Base-by-base conservation (phyloP, 1,140 invertebrate species). In the Lineus longissimus region DNA sequence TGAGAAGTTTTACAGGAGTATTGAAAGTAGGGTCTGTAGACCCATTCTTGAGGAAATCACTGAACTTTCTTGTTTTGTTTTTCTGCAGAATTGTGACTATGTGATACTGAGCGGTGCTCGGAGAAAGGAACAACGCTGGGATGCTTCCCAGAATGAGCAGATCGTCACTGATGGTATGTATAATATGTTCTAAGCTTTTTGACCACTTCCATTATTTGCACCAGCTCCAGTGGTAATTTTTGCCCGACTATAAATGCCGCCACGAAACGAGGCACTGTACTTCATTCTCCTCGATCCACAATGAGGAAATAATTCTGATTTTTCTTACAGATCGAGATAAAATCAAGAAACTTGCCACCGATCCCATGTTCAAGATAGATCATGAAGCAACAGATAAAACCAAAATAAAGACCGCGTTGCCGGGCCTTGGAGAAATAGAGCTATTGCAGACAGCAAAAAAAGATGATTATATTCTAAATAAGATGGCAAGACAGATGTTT, bases 61-160 rank as follows among this genome's bases (percentile, higher is more conserved):
- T n/a, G n/a, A n/a, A n/a, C n/a, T n/a, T n/a, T n/a, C n/a, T n/a
- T n/a, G n/a, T n/a, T n/a, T 36, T 36, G 33, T 7, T 75, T 54
- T 67, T 66, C 83, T 85, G 63, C 76, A 95, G 91, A 98, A 99
- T 84, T 85, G 98, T 72, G 96, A 99, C 80, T 99, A 99, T 86
- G 88, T 93, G 1, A 93, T 99, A 61, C 86, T 98, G 0, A 91
- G 89, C 70, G 97, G 97, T 11, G 95, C 96, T 2, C 85, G 94
- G 71, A 82, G 97, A 17, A 97, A 99, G 82, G 97, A 99, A 81
- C 94, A 95, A 80, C 86, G 97, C 70, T 99, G 95, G 95, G 95
- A 99, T 85, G 94, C 97, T 0, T 89, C 88, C 55, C 89, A 96
- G 73, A 98, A 98, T 87, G 95, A 93, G 63, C 95, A 98, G 80